Base-by-base conservation (phyloP, 1,140 invertebrate genomes). In the Leucophenga varia region DNA sequence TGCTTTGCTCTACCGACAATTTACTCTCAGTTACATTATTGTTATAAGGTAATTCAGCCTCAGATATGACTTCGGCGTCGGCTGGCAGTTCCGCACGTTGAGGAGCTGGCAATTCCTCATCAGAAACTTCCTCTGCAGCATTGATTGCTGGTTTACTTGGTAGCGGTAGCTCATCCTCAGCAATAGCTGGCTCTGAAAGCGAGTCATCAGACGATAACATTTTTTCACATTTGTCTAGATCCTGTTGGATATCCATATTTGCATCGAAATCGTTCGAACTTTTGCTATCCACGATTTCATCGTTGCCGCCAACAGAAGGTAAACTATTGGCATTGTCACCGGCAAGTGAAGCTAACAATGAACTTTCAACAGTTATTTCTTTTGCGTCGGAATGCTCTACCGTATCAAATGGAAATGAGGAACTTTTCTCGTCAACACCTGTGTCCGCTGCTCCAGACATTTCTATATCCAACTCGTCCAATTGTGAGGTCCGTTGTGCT, bases 21-120 rank as follows among this genome's bases (percentile, higher is more conserved):
- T 86, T 84, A 56, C 84, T 81, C 61, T 86, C 84, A 7, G n/a
- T 54, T n/a, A n/a, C n/a, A n/a, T 67, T 56, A 28, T 59, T 60
- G 22, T 79, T 76, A 22, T 78, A 77, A 17, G 87, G 87, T 19
- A 90, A 68, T 76, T 90, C 88, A 74, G 90, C 88, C 64, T 90
- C 88, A 1, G 88, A 90, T 2, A 91, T 88, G 2, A 88, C 86
- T 70, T 90, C 88, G 1, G 87, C 89, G 76, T 90, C 87, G 13
- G 83, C 82, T 2, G 87, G 87, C n/a, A 90, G 68, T 64, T 89
- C 86, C 36, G 86, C 86, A 25, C 86, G 79, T 55, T 86, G 83
- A 0, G 86, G 82, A 1, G 84, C 87, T 16, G 88, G 88, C 5
- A 90, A 71, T 75, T 90, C 88, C 76, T 90, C 84, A 57, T 86